Percentiles rank a stretch among this genome's conserved stretches.
Conservation (phyloP, 2,888 invertebrate species). For the Mythimna loreyi region DNA sequence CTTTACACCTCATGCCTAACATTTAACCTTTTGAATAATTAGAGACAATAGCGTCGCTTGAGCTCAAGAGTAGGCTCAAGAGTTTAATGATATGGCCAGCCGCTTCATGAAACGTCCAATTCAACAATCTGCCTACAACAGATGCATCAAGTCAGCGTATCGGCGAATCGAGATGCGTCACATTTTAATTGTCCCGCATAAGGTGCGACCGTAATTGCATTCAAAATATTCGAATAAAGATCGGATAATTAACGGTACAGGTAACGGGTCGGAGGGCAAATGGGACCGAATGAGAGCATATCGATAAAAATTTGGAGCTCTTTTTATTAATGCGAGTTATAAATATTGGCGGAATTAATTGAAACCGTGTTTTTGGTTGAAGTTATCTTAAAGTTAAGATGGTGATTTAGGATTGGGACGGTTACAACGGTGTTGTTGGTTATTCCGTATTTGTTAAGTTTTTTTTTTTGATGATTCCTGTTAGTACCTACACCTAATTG, state of each 20-base stretch:
- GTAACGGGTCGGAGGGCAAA: slow-evolving; percentile 86
- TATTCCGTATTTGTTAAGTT: background rate
- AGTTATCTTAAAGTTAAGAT: slow-evolving; percentile 35
- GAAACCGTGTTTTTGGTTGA: slow-evolving; percentile 36
- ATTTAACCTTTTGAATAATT: too few relatives aligned
- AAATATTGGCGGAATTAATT: slow-evolving; percentile 58
- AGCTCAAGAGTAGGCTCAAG: too few relatives aligned
- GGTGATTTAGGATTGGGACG: slow-evolving; percentile 31
- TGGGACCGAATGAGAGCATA: slow-evolving; percentile 65
- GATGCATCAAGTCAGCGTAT: slow-evolving; percentile 72
- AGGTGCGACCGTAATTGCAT: slow-evolving; percentile 84
- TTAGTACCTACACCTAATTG: background rate
- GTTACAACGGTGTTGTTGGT: slow-evolving; percentile 16
- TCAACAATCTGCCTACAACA: background rate
- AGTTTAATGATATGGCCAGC: background rate
- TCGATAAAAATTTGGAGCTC: slow-evolving; percentile 63
- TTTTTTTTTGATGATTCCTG: background rate
- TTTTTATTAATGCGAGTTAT: slow-evolving; percentile 52
- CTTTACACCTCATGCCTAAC: too few relatives aligned
- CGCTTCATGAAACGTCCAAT: background rate
- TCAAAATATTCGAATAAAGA: slow-evolving; percentile 75
- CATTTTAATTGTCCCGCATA: slow-evolving; percentile 83
- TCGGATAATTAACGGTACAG: slow-evolving; percentile 87
- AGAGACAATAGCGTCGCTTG: too few relatives aligned
- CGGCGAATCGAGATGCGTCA: slow-evolving; percentile 81